A percentile compares a stretch with the other conserved stretches of the same genome.
Conservation (phyloP, 2,888 invertebrate species). For the Agrochola macilenta region DNA sequence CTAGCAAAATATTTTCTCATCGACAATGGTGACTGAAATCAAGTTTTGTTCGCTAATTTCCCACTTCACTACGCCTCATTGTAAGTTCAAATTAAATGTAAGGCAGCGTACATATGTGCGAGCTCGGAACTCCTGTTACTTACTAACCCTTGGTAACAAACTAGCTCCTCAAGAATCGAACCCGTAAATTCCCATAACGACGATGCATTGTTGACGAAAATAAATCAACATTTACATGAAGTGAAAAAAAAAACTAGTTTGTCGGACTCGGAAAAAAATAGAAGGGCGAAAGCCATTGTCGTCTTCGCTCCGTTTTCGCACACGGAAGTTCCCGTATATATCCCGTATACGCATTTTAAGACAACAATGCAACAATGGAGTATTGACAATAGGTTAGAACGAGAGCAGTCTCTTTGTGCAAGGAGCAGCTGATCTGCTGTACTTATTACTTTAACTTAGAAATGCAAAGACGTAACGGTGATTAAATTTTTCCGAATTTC, state of each 20-base stretch:
- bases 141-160: constrained; percentile 75
- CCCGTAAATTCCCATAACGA: constrained; percentile 85
- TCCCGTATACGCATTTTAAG: constrained; percentile 82
- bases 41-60: constrained; percentile 76
- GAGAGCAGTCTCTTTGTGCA: constrained; percentile 82
- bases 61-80: constrained; percentile 77
- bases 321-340: constrained; percentile 86
- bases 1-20: constrained; percentile 75
- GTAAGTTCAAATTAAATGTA: constrained; percentile 72
- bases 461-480: constrained; percentile 76
- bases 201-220: constrained; percentile 87
- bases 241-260: constrained; percentile 85
- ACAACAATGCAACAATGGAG: constrained; percentile 83
- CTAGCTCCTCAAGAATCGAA: constrained; percentile 73
- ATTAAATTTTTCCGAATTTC: constrained; percentile 76
- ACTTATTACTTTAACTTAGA: constrained; percentile 75
- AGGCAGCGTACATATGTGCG: constrained; percentile 66
- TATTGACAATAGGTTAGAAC: constrained; percentile 83
- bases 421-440: constrained; percentile 83
- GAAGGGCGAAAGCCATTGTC: constrained; percentile 81
- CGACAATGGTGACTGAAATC: constrained; percentile 70
- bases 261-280: constrained; percentile 75
- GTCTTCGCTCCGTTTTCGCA: constrained; percentile 83
- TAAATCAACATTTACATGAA: constrained; percentile 89
- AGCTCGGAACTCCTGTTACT: constrained; percentile 65